Conservation (phyloP, 2,797 vertebrate species). For the Sardinella longiceps region DNA sequence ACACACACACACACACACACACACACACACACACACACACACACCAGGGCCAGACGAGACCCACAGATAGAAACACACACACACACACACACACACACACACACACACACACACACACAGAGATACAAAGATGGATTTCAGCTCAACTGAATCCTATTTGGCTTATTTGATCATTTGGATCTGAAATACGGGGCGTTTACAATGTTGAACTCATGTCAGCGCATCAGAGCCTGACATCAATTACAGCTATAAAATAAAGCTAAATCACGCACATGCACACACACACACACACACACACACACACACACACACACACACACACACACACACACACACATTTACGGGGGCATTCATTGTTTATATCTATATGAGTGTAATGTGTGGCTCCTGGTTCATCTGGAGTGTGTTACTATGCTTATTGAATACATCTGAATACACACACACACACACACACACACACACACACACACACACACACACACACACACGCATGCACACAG, state of each 20-base stretch:
- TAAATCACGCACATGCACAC: background rate
- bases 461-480: background rate
- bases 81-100: too few species aligned
- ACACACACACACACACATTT: background rate
- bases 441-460: background rate
- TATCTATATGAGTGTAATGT: background rate
- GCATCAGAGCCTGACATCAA: background rate
- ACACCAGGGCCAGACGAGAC: too few species aligned
- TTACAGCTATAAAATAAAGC: background rate
- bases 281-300: background rate
- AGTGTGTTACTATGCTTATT: background rate
- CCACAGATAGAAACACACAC: too few species aligned
- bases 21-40: too few species aligned
- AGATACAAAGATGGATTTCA: background rate
- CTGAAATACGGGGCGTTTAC: background rate
- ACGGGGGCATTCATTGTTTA: background rate
- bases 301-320: background rate
- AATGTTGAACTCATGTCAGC: background rate
- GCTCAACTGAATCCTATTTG: background rate
- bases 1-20: too few species aligned
- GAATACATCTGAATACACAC: background rate
- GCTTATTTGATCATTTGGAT: background rate
- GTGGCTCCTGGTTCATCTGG: slow-evolving; percentile 12
- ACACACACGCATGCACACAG: background rate
- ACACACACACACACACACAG: too few species aligned